Base-by-base conservation (phyloP, 2,797 vertebrate species). In the Aulostomus chinensis region DNA sequence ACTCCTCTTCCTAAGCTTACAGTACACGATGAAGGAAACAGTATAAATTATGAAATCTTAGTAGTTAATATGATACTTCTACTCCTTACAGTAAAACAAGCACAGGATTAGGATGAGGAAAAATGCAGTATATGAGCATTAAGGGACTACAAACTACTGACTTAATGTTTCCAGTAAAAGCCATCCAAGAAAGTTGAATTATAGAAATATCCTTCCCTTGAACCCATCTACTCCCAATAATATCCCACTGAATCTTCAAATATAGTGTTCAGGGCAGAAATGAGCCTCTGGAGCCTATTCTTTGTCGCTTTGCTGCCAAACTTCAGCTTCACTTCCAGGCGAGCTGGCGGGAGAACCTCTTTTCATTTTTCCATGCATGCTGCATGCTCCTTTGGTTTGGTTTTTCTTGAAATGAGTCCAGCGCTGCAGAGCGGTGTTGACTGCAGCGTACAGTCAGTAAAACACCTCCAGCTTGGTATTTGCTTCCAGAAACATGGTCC, bases 331-430 rank as follows among this genome's bases (percentile, higher is more conserved):
- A 39, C 47, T 76, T 72, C 49, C 68, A 58, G 60, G 52, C 62
- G 64, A 71, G 54, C 68, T 83, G 81, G 76, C 75, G 58, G 63
- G 8, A 74, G 29, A 18, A 17, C 14, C 9, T 46, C 15, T 33
- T 38, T 70, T 76, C 32, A 13, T 65, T 81, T 86, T 88, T 87
- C 85, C 82, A 45, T 76, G 52, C 58, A 16, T 32, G 71, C 68
- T 47, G 47, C 76, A 64, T 54, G 48, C 51, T n/a, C n/a, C n/a
- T 21, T 30, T 61, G 47, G 59, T 76, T 67, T 74, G 71, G 59
- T 49, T 72, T 84, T 64, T 68, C 14, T 35, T 72, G 68, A 73
- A 87, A 78, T 8, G 13, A 42, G 33, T 80, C 67, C 73, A 70
- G 40, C 36, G 3, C 35, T 58, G 34, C 22, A 5, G 57, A 64